Base-by-base conservation (phyloP, 2,888 invertebrate genomes). In the Chirona hameri region DNA sequence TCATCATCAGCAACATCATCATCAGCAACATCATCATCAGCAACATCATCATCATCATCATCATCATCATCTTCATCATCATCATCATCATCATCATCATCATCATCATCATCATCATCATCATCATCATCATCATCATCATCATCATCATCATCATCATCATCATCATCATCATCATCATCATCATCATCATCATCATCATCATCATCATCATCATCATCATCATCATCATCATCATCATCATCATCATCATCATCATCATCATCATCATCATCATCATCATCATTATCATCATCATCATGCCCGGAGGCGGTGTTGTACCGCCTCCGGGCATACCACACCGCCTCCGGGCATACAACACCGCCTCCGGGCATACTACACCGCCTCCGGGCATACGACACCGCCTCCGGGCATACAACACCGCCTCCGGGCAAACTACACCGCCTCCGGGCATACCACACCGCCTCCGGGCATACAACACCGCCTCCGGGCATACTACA, bases 21-120 rank as follows among this genome's bases (percentile, higher is more conserved):
- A n/a, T n/a, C n/a, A n/a, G n/a, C n/a, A n/a, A n/a, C n/a, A n/a
- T n/a, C n/a, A n/a, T n/a, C n/a, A n/a, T n/a, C n/a, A n/a, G n/a
- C n/a, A n/a, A n/a, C n/a, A n/a, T n/a, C n/a, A 65, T 65, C 65
- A 65, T 65, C 65, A 65, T 65, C 65, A 65, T 65, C 65, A 65
- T 65, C 65, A 65, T 65, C n/a, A 65, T 65, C 65, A 65, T 65
- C 65, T 21, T 65, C 65, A 65, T n/a, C 65, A 65, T 65, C 65
- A 65, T n/a, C 65, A 65, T 65, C 65, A 65, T 65, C 65, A 65
- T 65, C 65, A 65, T n/a, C 65, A 65, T 65, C 65, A 65, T n/a
- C n/a, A 65, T 65, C 65, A 65, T n/a, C n/a, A 65, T 65, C 65
- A 65, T n/a, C 65, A 65, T 65, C 65, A 65, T 65, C 21, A 65